These are phyloP conservation scores for Agrypnus murinus DNA, from an alignment of 2,888 invertebrate species.

Conservation along the genomic window DNA sequence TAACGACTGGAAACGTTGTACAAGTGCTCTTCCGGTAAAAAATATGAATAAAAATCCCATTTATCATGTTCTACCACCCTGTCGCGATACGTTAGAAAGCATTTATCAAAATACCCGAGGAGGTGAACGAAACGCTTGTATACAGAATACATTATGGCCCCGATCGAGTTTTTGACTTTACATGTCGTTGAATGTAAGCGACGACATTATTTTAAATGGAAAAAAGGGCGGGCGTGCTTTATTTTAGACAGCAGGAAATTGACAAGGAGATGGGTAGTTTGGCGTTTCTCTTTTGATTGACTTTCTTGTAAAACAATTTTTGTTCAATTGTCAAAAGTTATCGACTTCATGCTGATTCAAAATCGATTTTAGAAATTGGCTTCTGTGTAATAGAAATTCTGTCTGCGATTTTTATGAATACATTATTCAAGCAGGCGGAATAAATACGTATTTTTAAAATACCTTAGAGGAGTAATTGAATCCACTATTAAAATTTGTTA, in stretches of 20 bases:
- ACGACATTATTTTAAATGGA: slow-evolving; percentile 21
- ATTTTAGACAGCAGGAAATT: slow-evolving; percentile 16
- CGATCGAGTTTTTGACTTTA: slow-evolving; percentile 25
- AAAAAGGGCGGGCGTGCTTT: slow-evolving; percentile 12
- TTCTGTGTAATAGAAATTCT: too few relatives aligned
- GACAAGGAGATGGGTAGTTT: not conserved
- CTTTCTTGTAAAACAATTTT: not conserved
- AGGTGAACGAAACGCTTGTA: slow-evolving; percentile 24
- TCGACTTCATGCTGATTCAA: too few relatives aligned
- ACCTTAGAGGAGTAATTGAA: too few relatives aligned
- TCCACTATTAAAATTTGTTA: too few relatives aligned
- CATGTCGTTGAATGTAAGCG: not conserved
- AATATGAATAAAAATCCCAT: slow-evolving; percentile 26
- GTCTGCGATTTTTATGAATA: too few relatives aligned
- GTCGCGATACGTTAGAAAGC: slow-evolving; percentile 23
- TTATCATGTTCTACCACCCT: slow-evolving; percentile 22
- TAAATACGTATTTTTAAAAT: too few relatives aligned
- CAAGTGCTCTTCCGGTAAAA: slow-evolving; percentile 18
- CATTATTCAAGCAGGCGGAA: too few relatives aligned
- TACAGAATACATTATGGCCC: slow-evolving; percentile 21
- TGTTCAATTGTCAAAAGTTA: too few relatives aligned
- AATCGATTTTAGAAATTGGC: too few relatives aligned
- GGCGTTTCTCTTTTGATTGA: not conserved
- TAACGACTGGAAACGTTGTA: slow-evolving; percentile 2
- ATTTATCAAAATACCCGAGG: slow-evolving; percentile 27